Conservation (phyloP, 2,113 vertebrate genomes). For the Lipophrys pholis region DNA sequence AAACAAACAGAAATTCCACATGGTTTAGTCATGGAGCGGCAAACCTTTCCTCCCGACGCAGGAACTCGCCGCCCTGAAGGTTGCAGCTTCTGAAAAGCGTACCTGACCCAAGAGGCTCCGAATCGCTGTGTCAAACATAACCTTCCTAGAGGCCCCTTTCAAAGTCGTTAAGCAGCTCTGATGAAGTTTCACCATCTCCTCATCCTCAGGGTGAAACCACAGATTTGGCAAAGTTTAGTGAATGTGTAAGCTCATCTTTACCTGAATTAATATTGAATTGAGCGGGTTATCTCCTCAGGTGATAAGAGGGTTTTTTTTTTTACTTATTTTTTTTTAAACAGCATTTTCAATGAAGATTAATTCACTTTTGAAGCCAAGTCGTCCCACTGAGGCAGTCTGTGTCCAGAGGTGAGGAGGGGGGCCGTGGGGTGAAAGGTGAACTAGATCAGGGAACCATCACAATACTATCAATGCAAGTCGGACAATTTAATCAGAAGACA, state of each 20-base stretch:
- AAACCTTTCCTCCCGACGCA: too few species aligned
- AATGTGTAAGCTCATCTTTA: conserved; percentile 9
- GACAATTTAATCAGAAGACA: too few species aligned
- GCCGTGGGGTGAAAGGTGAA: too few species aligned
- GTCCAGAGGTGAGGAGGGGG: too few species aligned
- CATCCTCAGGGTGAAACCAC: conserved; percentile 28
- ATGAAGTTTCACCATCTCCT: conserved; percentile 32
- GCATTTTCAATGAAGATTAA: conserved; percentile 42
- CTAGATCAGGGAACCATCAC: too few species aligned
- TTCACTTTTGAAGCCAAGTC: conserved; percentile 10
- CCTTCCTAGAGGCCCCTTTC: conserved; percentile 16
- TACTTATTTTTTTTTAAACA: too few species aligned
- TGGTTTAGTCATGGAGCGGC: too few species aligned
- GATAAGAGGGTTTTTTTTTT: not conserved
- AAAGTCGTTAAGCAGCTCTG: conserved; percentile 20
- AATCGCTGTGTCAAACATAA: not conserved
- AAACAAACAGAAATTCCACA: too few species aligned
- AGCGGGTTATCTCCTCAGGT: conserved; percentile 40
- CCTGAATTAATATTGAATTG: conserved; percentile 43
- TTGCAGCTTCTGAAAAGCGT: not conserved
- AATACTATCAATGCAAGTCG: too few species aligned
- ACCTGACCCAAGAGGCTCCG: conserved; percentile 3
- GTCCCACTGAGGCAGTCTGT: conserved; percentile 16
- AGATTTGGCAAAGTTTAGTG: conserved; percentile 4
- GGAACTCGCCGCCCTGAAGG: conserved; percentile 15